Evolutionary conservation across 2,113 vertebrate genomes (phyloP).

Genomic region (Apodemus sylvaticus): DNA sequence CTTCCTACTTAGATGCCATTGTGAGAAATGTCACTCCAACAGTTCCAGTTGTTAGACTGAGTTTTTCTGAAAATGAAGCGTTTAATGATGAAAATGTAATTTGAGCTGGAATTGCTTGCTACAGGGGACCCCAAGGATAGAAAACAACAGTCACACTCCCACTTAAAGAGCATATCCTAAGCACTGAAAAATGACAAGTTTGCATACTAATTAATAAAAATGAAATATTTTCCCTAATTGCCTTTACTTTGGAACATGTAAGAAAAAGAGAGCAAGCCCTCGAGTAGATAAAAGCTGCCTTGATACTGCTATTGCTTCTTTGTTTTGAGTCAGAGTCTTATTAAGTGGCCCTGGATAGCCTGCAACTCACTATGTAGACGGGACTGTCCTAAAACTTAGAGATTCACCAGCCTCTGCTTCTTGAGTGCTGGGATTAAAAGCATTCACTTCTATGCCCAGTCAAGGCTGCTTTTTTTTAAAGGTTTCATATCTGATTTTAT

Average conservation of each 20-base stretch:
- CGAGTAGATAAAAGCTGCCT: constrained; percentile 7
- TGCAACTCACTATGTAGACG: neutral
- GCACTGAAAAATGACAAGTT: neutral
- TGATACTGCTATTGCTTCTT: neutral
- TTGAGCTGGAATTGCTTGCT: constrained; percentile 14
- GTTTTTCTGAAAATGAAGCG: constrained; percentile 33
- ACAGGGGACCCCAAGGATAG: neutral
- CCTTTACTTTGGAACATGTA: constrained; percentile 28
- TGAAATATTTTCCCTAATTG: constrained; percentile 33
- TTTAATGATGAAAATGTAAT: constrained; percentile 48
- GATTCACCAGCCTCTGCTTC: neutral
- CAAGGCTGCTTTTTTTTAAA: neutral
- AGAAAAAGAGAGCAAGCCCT: neutral
- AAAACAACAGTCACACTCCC: neutral
- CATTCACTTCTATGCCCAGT: neutral
- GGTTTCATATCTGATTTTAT: neutral
- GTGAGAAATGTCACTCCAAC: constrained; percentile 12
- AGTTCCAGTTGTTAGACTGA: neutral
- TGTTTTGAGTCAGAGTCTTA: neutral
- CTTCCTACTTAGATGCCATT: constrained; percentile 16
- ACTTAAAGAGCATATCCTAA: constrained; percentile 8
- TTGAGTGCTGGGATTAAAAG: neutral
- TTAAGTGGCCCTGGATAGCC: neutral
- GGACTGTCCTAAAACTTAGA: neutral
- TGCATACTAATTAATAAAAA: constrained; percentile 53